phyloP scores from a whole-genome alignment of 2,113 vertebrate genomes.

The Oreotrochilus melanogaster region DNA sequence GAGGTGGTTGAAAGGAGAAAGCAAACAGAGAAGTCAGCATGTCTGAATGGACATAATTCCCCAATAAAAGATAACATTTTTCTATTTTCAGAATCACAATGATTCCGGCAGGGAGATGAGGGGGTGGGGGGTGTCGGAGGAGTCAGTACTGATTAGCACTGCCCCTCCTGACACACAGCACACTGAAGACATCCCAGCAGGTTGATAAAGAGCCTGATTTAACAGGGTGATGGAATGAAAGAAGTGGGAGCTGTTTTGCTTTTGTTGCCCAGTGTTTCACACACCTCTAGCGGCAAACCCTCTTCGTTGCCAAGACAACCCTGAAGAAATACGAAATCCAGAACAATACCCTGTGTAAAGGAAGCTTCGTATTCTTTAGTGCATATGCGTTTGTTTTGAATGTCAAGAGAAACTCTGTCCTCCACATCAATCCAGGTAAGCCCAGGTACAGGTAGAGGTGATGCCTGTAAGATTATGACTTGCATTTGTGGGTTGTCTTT shows the following conservation, averaged over 20 bases:
- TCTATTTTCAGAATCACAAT: neutral
- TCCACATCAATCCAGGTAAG: constrained; percentile 53
- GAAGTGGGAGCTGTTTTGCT: constrained; percentile 12
- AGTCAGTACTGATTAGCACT: neutral
- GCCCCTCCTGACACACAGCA: neutral
- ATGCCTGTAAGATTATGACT: neutral
- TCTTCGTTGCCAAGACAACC: constrained; percentile 71
- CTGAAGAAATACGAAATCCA: constrained; percentile 54
- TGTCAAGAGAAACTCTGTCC: constrained; percentile 24
- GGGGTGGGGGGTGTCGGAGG: neutral
- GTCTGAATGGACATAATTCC: neutral
- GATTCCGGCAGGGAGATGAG: too few species aligned
- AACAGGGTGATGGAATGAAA: constrained; percentile 21
- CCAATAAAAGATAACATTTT: neutral
- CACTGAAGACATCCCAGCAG: neutral
- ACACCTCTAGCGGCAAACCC: constrained; percentile 64
- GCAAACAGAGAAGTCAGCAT: neutral
- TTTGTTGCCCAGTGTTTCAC: constrained; percentile 61
- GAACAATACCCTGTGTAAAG: constrained; percentile 48
- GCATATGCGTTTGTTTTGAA: neutral
- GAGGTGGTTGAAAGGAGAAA: neutral
- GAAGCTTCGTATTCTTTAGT: constrained; percentile 19
- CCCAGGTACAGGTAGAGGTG: constrained; percentile 18
- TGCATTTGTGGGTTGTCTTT: constrained; percentile 19
- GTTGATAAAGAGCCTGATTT: neutral